Conservation (phyloP, 2,888 invertebrate genomes). For the Phymatocera aterrima region DNA sequence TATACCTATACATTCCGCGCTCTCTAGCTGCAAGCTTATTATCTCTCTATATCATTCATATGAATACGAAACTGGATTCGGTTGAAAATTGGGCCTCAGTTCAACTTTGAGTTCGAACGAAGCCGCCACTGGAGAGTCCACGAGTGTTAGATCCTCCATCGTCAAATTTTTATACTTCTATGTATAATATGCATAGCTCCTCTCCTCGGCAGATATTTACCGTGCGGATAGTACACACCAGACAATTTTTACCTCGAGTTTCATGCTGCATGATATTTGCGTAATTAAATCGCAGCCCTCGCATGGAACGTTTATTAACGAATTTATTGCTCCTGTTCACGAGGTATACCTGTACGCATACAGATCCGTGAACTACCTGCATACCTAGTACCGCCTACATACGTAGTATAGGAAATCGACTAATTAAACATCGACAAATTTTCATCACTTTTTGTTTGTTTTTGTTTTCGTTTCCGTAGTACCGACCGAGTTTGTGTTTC, state of each 20-base stretch:
- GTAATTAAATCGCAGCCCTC: background rate
- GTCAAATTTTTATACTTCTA: background rate
- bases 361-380: background rate
- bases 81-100: background rate
- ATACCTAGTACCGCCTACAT: no score
- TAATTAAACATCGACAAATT: no score
- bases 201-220: no score
- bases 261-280: background rate
- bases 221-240: no score
- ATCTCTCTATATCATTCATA: background rate
- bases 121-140: background rate
- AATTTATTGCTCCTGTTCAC: no score
- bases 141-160: background rate
- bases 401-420: no score
- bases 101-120: constrained; percentile 6
- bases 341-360: no score
- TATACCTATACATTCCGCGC: no score
- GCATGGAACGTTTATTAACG: background rate
- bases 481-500: no score
- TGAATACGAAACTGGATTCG: background rate
- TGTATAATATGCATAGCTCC: no score
- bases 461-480: no score
- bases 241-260: background rate
- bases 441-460: no score
- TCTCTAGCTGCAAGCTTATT: background rate